Evolutionary conservation across 2,888 invertebrate species (phyloP), one percentile per base, ranked within the genome.

Genomic region (Oscheius myriophilus): DNA sequence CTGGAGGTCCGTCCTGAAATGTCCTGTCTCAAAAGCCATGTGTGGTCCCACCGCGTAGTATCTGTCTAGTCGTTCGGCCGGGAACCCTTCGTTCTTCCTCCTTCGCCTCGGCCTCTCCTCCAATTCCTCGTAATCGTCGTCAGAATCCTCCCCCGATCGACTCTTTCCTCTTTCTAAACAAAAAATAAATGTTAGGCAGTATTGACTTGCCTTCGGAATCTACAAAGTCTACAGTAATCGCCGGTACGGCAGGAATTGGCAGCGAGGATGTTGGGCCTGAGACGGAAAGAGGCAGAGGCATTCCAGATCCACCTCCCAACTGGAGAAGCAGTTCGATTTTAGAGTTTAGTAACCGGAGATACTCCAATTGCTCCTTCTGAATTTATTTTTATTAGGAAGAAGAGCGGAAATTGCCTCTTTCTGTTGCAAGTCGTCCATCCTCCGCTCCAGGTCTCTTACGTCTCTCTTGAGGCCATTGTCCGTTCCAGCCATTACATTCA

Each of bases 401-500:
- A n/a, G n/a, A n/a, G 33, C 6, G 21, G 39, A 9, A 18, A 33
- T n/a, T 57, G 26, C 6, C 18, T 82, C 79, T 65, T 70, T 64
- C 11, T 52, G 54, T 39, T 83, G 82, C 62, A 83, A 73, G 16
- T 51, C 51, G 42, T 79, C 81, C 54, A 83, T 64, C 41, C 73
- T 69, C 39, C 72, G 70, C 59, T 83, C 81, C 54, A 84, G 46
- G 7, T 75, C 75, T 16, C 72, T 62, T 1, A 84, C 68, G 42
- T 78, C 75, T 25, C 73, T 77, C 57, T 79, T 80, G 43, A 81
- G 14, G 23, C 67, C 54, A 33, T 66, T 67, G 52, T 84, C 81
- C 53, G 75, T 71, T 25, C 78, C 67, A 4, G 76, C 85, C 72
- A 89, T 82, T 73, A 88, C 88, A 69, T 88, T 88, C 80, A 89